A percentile compares a stretch with the other conserved stretches of the same genome.
These are phyloP conservation scores for Galago senegalensis DNA, from an alignment of 2,797 vertebrate genomes.

Conservation along the genomic window DNA sequence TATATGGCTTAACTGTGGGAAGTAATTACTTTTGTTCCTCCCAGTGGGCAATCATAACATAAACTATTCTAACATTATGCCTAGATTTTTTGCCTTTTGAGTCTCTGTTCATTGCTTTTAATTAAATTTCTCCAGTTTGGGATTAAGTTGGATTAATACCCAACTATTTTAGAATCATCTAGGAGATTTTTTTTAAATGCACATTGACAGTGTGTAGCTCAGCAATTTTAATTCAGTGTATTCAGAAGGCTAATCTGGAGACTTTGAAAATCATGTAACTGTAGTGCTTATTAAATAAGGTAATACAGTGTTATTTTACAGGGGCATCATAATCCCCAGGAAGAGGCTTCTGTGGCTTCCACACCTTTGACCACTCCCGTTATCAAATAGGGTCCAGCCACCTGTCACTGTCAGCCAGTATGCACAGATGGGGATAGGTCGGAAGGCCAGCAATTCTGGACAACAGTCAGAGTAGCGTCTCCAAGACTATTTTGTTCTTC, in stretches of 20 bases:
- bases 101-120: slow-evolving; percentile 21
- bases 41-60: neutral
- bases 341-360: neutral
- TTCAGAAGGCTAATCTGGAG: neutral
- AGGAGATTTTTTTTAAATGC: neutral
- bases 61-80: neutral
- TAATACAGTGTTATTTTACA: neutral
- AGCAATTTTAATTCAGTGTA: neutral
- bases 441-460: too few relatives aligned
- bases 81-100: slow-evolving; percentile 5
- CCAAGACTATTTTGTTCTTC: too few relatives aligned
- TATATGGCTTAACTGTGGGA: neutral
- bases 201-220: neutral
- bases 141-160: neutral
- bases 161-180: neutral
- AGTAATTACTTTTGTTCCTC: neutral
- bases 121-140: neutral
- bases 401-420: too few relatives aligned
- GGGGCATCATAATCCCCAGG: neutral
- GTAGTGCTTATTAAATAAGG: neutral
- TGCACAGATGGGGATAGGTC: too few relatives aligned
- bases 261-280: neutral
- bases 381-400: too few relatives aligned
- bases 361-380: neutral
- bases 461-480: too few relatives aligned